These are phyloP conservation scores for Calcarius lapponicus DNA, from an alignment of 2,797 vertebrate species.

Conservation along the genomic window DNA sequence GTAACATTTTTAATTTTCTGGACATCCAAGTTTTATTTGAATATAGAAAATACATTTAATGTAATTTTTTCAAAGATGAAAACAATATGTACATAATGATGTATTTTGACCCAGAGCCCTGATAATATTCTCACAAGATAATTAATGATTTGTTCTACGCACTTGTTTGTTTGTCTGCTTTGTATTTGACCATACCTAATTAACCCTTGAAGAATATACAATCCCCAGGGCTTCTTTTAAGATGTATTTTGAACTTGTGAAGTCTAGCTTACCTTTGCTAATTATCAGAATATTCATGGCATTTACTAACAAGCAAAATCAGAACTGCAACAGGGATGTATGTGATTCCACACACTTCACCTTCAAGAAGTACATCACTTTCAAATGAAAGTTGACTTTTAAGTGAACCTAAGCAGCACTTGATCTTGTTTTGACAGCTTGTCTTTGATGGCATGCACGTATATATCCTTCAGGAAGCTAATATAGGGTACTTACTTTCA, in stretches of 20 bases:
- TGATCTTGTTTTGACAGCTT: constrained; percentile 63
- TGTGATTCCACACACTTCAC: constrained; percentile 25
- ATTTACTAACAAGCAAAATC: constrained; percentile 24
- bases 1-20: background rate
- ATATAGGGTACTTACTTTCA: constrained; percentile 51
- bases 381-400: constrained; percentile 38
- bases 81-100: background rate
- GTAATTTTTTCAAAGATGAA: background rate
- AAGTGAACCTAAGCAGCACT: constrained; percentile 52
- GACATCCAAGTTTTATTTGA: background rate
- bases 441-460: constrained; percentile 1
- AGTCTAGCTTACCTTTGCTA: background rate
- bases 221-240: background rate
- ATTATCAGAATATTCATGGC: background rate
- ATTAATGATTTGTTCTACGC: background rate
- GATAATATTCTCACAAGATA: background rate
- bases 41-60: background rate
- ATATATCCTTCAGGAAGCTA: constrained; percentile 37
- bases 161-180: constrained; percentile 1
- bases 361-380: constrained; percentile 14
- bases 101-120: background rate
- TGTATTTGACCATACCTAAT: background rate
- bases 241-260: background rate
- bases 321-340: constrained; percentile 24
- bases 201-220: background rate